Base-by-base conservation (phyloP, 2,113 vertebrate species). In the Pollimyrus isidori region DNA sequence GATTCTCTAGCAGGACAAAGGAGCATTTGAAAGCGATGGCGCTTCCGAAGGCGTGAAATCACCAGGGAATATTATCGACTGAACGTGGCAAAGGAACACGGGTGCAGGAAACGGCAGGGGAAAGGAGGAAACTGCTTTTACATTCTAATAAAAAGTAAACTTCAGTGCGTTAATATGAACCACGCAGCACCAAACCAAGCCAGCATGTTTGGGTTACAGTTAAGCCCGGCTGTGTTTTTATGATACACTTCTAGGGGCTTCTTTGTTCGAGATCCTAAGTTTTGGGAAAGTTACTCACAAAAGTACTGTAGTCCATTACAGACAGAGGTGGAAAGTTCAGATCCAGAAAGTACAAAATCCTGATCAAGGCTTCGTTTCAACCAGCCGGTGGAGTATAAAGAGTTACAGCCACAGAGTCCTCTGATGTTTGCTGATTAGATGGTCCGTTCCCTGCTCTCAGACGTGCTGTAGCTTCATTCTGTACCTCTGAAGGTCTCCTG, bases 101-200 rank as follows among this genome's bases (percentile, higher is more conserved):
- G 62, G 62, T 69, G 10, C 10, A 30, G 62, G 62, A 69, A 69
- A 69, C 13, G 62, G 62, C 62, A 30, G 56, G 56, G 56, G 35
- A 35, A 35, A 4, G 65, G 39, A 19, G 73, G 11, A 80, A 80
- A 7, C 73, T 35, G 13, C 4, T 80, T 76, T 30, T 65, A 26
- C 35, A 76, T 76, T 80, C 62, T 69, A 69, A 69, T 30, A 69
- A 69, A 30, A 30, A 65, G 3, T 65, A 26, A 65, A 30, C n/a
- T 87, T 42, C 30, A 17, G 73, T 58, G 23, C 2, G 62, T 45
- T 52, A 89, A 90, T 58, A n/a, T 42, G 65, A 90, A 88, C 52
- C 88, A 91, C 30, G 88, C 58, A 42, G 69, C 56, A 30, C 26
- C 65, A 88, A 86, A 88, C 49, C 86, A 10, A 86, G 80, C 69